phyloP scores from a whole-genome alignment of 2,888 invertebrate genomes.

The Oasisia sp. region DNA sequence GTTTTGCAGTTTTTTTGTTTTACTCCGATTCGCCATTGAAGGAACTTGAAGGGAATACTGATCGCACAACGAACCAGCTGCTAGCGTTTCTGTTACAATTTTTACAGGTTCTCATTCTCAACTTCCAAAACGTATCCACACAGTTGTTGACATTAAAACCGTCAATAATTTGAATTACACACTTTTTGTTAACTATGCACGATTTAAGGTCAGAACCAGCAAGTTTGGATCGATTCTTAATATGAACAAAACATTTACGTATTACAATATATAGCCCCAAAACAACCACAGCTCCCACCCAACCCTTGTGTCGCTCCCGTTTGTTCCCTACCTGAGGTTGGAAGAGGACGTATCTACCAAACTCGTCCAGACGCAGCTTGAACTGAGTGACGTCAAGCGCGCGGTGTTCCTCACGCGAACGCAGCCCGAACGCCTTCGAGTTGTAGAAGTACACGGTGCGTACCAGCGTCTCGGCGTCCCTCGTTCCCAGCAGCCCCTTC shows the following conservation, averaged over 20 bases:
- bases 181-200: not conserved
- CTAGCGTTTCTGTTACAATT: not conserved
- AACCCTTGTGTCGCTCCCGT: not conserved
- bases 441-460: not conserved
- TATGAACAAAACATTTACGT: not conserved
- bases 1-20: too few relatives aligned
- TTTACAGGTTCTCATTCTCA: not conserved
- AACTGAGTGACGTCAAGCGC: not conserved
- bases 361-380: not conserved
- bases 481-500: constrained; percentile 2
- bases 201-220: not conserved
- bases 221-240: not conserved
- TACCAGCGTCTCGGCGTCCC: not conserved
- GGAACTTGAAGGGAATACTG: too few relatives aligned
- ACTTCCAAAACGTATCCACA: not conserved
- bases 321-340: not conserved
- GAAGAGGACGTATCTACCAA: not conserved
- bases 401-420: constrained; percentile 12
- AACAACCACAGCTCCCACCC: not conserved
- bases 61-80: not conserved
- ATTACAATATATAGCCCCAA: not conserved
- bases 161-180: not conserved
- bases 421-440: not conserved
- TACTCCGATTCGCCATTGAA: too few relatives aligned
- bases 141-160: not conserved